Evolutionary conservation across 2,113 vertebrate species (phyloP).

Genomic region (Nasalis larvatus): DNA sequence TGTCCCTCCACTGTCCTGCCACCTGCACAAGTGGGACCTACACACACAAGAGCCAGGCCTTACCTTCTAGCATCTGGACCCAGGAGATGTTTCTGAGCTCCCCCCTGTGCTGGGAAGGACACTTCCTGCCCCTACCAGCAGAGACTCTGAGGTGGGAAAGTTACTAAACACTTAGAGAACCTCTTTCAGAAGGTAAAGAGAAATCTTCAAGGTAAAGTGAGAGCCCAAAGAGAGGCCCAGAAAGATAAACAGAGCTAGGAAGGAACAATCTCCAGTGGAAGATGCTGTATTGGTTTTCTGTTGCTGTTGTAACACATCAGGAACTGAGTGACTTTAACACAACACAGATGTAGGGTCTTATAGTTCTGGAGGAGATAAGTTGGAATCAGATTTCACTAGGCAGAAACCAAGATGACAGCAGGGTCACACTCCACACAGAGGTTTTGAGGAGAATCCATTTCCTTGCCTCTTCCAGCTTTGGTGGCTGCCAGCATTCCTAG

Average conservation of each 20-base stretch:
- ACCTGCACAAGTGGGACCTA: neutral
- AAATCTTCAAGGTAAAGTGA: neutral
- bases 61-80: neutral
- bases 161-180: neutral
- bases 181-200: neutral
- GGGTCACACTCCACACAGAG: fast-evolving
- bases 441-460: neutral
- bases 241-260: neutral
- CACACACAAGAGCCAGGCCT: neutral
- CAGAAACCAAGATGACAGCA: neutral
- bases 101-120: neutral
- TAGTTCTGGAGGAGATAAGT: neutral
- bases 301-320: neutral
- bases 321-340: too few relatives aligned
- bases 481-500: neutral
- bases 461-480: neutral
- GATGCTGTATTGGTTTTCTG: fast-evolving
- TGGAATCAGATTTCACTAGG: neutral
- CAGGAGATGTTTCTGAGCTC: neutral
- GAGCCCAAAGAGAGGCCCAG: neutral
- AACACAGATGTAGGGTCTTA: fast-evolving
- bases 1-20: neutral
- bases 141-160: neutral
- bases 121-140: neutral
- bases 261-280: neutral